Percentiles rank a stretch among this genome's conserved stretches.
phyloP scores from a whole-genome alignment of 1,140 invertebrate species.

The Drosophila bifasciata region DNA sequence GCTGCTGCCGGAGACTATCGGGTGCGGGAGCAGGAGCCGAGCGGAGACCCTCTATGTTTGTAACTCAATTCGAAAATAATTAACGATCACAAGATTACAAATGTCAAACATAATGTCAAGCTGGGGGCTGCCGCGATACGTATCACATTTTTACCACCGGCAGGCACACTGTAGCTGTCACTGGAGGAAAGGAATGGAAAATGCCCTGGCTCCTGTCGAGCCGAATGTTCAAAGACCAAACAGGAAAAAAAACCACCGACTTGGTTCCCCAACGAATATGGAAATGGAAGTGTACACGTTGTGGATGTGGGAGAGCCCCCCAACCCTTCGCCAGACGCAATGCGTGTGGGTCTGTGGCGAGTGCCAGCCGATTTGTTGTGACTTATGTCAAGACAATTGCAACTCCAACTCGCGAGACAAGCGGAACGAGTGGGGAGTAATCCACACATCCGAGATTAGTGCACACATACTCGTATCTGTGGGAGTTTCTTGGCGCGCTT shows the following conservation, averaged over 20 bases:
- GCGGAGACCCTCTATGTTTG: conserved; percentile 25
- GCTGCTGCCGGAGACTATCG: too few species aligned
- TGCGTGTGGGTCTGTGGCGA: conserved; percentile 69
- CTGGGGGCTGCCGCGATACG: conserved; percentile 43
- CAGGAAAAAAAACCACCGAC: conserved; percentile 62
- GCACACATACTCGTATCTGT: neutral
- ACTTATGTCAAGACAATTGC: conserved; percentile 78
- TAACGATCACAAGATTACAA: conserved; percentile 84
- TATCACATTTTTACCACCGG: conserved; percentile 54
- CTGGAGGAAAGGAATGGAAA: neutral
- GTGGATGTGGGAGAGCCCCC: conserved; percentile 4
- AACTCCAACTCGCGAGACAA: conserved; percentile 19
- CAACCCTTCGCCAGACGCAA: conserved; percentile 24
- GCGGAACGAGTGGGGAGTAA: neutral
- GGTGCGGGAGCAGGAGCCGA: too few species aligned
- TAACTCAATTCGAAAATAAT: conserved; percentile 84
- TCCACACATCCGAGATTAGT: neutral
- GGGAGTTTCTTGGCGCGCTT: neutral
- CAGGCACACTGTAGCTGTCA: conserved; percentile 18
- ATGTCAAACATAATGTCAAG: conserved; percentile 83
- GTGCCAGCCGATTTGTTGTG: conserved; percentile 79
- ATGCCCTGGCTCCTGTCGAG: conserved; percentile 26
- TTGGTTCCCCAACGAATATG: conserved; percentile 35
- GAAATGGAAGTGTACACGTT: neutral
- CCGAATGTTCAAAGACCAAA: conserved; percentile 58